Conservation (phyloP, 2,888 invertebrate genomes). For the Rotaria sp. region DNA sequence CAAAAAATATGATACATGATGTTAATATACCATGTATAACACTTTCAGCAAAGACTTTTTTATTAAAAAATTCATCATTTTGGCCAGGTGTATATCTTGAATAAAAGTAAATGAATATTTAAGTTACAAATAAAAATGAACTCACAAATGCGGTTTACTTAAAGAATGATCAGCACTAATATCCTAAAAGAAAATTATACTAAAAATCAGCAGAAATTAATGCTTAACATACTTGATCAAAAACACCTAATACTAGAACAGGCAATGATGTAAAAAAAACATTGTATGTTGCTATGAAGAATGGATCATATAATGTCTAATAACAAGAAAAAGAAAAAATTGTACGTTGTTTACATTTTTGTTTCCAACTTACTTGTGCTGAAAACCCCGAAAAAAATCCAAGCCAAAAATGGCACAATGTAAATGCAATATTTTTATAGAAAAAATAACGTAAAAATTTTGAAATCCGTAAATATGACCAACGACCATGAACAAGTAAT, state of each 20-base stretch:
- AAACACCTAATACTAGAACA: conserved; percentile 87
- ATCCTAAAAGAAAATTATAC: not conserved
- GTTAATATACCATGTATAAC: conserved; percentile 91
- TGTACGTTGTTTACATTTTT: not conserved
- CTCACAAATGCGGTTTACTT: conserved; percentile 61
- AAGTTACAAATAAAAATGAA: not conserved
- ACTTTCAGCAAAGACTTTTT: conserved; percentile 76
- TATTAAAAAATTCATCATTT: conserved; percentile 86
- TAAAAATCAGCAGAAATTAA: not conserved
- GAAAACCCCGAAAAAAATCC: conserved; percentile 99
- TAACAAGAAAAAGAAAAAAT: conserved; percentile 48
- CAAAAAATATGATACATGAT: conserved; percentile 86
- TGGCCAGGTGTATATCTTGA: conserved; percentile 71
- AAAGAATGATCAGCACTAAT: conserved; percentile 20
- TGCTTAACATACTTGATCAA: conserved; percentile 65
- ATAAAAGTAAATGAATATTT: not conserved
- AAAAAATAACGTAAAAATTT: conserved; percentile 93
- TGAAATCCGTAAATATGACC: conserved; percentile 93
- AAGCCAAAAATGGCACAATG: conserved; percentile 98
- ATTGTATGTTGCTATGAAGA: conserved; percentile 98
- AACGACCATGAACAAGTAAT: conserved; percentile 69
- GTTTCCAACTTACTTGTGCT: conserved; percentile 70
- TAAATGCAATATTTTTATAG: conserved; percentile 99
- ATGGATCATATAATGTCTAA: conserved; percentile 95
- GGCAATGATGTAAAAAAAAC: conserved; percentile 97